Percentiles rank a stretch among this genome's conserved stretches.
Conservation (phyloP, 2,113 vertebrate genomes). For the Probosciger aterrimus region DNA sequence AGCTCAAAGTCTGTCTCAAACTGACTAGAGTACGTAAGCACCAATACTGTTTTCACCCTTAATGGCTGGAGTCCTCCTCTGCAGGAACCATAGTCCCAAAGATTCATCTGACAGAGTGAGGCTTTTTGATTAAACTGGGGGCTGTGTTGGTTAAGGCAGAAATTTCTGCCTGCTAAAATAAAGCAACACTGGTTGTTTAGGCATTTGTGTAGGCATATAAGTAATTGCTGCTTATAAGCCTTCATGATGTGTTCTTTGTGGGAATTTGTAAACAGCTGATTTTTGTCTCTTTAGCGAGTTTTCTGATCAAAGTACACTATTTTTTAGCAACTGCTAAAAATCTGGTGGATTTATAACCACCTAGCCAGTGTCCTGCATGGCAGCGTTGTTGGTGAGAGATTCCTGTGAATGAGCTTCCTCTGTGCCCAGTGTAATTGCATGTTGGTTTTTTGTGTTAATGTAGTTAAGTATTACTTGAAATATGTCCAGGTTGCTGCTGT, state of each 20-base stretch:
- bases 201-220: not conserved
- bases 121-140: rapidly evolving
- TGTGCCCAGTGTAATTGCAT: not conserved
- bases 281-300: not conserved
- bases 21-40: not conserved
- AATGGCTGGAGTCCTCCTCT: not conserved
- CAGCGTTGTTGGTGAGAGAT: not conserved
- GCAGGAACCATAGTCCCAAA: not conserved
- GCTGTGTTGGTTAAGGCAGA: not conserved
- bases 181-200: not conserved
- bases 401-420: not conserved
- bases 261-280: not conserved
- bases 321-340: not conserved
- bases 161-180: not conserved
- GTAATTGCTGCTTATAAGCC: not conserved
- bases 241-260: not conserved
- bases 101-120: not conserved
- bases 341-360: not conserved
- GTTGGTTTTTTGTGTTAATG: not conserved
- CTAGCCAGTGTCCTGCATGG: not conserved
- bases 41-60: not conserved
- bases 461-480: not conserved
- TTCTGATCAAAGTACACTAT: not conserved
- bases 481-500: not conserved
- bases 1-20: not conserved